Conservation (phyloP, 2,113 vertebrate genomes). For the Sigmodon hispidus region DNA sequence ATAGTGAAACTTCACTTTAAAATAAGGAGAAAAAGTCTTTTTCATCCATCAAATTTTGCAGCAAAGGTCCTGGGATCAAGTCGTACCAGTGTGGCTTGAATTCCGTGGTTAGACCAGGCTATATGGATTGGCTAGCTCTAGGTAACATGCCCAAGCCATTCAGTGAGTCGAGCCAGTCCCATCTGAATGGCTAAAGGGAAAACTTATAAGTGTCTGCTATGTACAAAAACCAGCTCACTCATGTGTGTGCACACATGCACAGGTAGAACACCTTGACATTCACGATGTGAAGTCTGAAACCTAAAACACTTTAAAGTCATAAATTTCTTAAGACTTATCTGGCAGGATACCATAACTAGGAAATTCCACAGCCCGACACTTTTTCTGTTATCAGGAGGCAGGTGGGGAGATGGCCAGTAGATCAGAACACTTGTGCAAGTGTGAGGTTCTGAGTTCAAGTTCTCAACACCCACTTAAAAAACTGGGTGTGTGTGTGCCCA, state of each 20-base stretch:
- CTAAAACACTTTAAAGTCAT: background rate
- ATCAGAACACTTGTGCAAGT: background rate
- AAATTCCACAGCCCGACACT: background rate
- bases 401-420: background rate
- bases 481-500: background rate
- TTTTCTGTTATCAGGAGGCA: background rate
- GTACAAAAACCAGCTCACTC: background rate
- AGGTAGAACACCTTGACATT: background rate
- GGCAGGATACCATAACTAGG: background rate
- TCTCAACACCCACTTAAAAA: background rate
- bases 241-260: background rate
- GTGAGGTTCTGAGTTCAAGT: background rate
- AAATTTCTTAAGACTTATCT: background rate
- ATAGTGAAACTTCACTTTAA: background rate
- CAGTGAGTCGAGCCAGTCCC: background rate
- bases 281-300: background rate
- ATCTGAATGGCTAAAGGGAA: background rate
- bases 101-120: background rate
- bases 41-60: background rate
- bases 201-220: background rate
- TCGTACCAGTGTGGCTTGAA: background rate
- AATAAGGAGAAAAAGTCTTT: background rate
- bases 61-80: background rate
- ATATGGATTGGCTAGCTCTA: background rate
- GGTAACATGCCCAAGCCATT: background rate